phyloP scores from a whole-genome alignment of 1,140 invertebrate genomes.

The Tenebrio molitor region DNA sequence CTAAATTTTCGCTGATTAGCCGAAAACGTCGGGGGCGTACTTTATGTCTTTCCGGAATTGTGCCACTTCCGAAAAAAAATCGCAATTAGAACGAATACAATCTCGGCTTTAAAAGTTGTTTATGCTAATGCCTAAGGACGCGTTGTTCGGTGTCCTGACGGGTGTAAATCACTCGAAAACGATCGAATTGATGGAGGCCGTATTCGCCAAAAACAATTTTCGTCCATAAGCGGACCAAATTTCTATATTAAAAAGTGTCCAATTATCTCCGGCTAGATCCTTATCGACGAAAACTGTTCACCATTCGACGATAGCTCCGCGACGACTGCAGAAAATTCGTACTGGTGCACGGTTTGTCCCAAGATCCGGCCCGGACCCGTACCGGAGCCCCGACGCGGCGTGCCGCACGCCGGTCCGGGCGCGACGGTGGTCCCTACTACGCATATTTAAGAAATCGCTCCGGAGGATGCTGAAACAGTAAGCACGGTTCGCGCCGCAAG shows the following conservation, averaged over 20 bases:
- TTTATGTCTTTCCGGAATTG: slow-evolving; percentile 24
- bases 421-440: slow-evolving; percentile 16
- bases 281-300: no score
- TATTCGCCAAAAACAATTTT: background rate
- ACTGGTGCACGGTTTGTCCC: background rate
- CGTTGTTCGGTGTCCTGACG: background rate
- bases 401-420: slow-evolving; percentile 34
- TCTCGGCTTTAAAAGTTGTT: slow-evolving; percentile 10
- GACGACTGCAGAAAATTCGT: no score
- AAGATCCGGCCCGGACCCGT: slow-evolving; percentile 4
- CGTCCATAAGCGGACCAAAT: background rate
- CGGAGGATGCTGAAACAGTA: slow-evolving; percentile 49
- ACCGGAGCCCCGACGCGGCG: slow-evolving; percentile 10
- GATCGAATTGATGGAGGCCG: slow-evolving; percentile 9
- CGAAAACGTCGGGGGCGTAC: background rate
- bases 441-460: slow-evolving; percentile 55
- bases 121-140: slow-evolving; percentile 18
- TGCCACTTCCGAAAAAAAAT: slow-evolving; percentile 13
- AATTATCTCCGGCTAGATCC: background rate
- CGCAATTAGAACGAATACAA: background rate
- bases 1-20: background rate
- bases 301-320: no score
- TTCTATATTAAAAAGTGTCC: background rate
- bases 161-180: slow-evolving; percentile 27
- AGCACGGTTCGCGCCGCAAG: slow-evolving; percentile 29